Base-by-base conservation (phyloP, 1,140 invertebrate genomes). In the Drosophila tani region DNA sequence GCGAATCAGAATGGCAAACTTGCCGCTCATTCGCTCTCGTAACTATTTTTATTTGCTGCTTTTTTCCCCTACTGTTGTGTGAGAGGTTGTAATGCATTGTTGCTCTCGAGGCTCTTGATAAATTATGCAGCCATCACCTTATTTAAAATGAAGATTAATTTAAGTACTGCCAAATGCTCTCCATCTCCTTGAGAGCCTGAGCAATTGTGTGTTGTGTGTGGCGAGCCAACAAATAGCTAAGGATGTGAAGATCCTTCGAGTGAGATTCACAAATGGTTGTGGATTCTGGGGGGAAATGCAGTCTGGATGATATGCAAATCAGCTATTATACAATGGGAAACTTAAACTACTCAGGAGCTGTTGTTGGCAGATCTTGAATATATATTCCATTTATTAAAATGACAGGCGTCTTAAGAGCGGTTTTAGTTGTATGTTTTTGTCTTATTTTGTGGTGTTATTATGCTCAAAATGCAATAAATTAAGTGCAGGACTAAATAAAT, bases 111-210 rank as follows among this genome's bases (percentile, higher is more conserved):
- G 51, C 55, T 56, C 53, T 67, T 69, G 63, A 68, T 81, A 66
- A 85, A 79, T 85, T 78, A 78, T 81, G 68, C 60, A 81, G 59
- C 66, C 50, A 51, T 45, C 32, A 77, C 53, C 68, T 88, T 81
- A 64, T 74, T 49, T 74, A 53, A 75, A 78, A 87, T 81, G 71
- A 88, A 88, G 84, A 90, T 87, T 87, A 87, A 87, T 88, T 75
- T 67, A 66, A 78, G 40, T 68, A 41, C 74, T 78, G 64, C 55
- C 60, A 71, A 75, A 79, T 46, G 57, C 62, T 55, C 0, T 17
- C 32, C 9, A 21, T 46, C 24, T 38, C 24, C 32, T 45, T 40
- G 51, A 35, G 59, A 24, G 29, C 27, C 43, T 59, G 67, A 73
- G 69, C 43, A 73, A 73, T 73, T 73, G 69, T 73, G 19, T 56